phyloP scores from a whole-genome alignment of 2,113 vertebrate species.

The Pontoporia blainvillei region DNA sequence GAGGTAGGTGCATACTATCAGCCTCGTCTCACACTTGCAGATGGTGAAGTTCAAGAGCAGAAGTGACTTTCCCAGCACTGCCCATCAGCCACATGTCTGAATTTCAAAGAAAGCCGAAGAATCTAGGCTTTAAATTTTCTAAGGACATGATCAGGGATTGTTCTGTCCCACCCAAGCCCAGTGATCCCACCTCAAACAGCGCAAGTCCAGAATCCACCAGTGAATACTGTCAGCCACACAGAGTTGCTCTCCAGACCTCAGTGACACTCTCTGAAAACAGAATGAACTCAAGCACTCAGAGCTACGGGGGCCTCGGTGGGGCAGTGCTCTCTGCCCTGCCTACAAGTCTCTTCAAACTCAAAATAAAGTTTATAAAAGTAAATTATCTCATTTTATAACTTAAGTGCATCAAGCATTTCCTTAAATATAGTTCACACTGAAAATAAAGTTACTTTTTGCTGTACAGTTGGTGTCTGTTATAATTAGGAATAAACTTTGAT shows the following conservation, averaged over 20 bases:
- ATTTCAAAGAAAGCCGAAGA: neutral
- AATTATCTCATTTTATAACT: constrained; percentile 86
- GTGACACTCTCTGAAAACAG: constrained; percentile 25
- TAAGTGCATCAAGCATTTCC: constrained; percentile 86
- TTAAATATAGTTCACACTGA: constrained; percentile 87
- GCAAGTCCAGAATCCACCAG: neutral
- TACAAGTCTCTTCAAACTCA: constrained; percentile 71
- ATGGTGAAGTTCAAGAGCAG: neutral
- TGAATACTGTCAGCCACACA: neutral
- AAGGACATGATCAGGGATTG: neutral
- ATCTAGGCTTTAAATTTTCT: neutral
- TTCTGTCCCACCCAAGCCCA: neutral
- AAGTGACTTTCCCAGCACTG: neutral
- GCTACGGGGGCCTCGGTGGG: constrained; percentile 3
- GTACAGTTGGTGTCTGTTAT: constrained; percentile 82
- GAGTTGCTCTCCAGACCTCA: neutral
- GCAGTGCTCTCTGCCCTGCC: constrained; percentile 61
- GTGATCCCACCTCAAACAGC: neutral
- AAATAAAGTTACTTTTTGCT: constrained; percentile 85
- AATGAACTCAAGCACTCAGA: constrained; percentile 48
- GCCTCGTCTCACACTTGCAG: neutral
- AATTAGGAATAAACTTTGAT: constrained; percentile 80
- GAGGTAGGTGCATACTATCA: constrained; percentile 27
- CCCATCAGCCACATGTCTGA: neutral
- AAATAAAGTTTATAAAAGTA: constrained; percentile 83